Conservation (phyloP, 2,113 vertebrate genomes). For the Pycnonotus jocosus region DNA sequence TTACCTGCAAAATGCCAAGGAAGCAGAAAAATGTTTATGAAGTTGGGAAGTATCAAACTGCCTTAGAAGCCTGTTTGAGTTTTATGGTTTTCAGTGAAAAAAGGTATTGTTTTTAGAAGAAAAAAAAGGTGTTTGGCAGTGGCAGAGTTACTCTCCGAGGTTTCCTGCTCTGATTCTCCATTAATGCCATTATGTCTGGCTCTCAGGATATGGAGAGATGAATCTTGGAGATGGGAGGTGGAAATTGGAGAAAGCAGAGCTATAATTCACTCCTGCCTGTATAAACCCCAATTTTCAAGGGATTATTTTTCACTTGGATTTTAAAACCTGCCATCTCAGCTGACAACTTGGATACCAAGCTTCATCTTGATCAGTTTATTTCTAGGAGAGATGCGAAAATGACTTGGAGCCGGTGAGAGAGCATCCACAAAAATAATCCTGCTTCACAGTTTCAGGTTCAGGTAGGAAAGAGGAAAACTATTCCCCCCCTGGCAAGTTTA, state of each 20-base stretch:
- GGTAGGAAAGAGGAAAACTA: background rate
- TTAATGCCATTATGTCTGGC: background rate
- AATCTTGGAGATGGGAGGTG: background rate
- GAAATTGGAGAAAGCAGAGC: background rate
- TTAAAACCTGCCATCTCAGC: background rate
- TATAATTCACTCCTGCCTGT: slow-evolving; percentile 23
- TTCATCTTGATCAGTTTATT: slow-evolving; percentile 30
- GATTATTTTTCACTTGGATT: slow-evolving; percentile 15
- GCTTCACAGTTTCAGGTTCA: background rate
- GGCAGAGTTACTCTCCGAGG: background rate
- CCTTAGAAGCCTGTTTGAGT: background rate
- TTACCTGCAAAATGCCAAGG: background rate
- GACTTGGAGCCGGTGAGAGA: background rate
- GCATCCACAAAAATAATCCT: background rate
- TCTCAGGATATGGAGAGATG: background rate
- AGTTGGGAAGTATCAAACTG: background rate
- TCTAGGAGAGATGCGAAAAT: background rate
- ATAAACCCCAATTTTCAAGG: slow-evolving; percentile 16
- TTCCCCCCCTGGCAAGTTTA: background rate
- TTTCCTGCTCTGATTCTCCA: background rate
- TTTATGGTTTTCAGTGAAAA: background rate
- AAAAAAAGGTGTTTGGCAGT: background rate
- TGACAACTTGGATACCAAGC: background rate
- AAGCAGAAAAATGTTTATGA: background rate
- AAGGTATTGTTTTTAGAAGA: background rate